phyloP scores from a whole-genome alignment of 2,113 vertebrate species.

The Notothenia coriiceps region DNA sequence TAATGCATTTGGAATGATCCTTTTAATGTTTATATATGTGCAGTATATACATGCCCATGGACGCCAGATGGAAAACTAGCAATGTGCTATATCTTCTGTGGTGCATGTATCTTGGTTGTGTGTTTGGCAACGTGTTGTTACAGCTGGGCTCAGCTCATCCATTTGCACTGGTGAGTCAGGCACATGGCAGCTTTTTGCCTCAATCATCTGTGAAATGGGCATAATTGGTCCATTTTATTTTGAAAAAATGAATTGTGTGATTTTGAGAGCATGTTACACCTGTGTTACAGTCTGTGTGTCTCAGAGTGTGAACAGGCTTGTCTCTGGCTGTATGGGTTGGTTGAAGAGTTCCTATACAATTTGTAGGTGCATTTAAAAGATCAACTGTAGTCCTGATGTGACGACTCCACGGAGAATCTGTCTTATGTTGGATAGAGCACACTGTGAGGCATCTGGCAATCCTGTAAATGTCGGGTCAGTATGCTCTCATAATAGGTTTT shows the following conservation, averaged over 20 bases:
- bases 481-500: conserved; percentile 23
- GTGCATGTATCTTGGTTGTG: not conserved
- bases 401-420: not conserved
- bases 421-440: not conserved
- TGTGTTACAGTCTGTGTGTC: conserved; percentile 20
- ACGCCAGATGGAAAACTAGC: no score
- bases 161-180: conserved; percentile 20
- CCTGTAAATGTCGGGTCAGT: conserved; percentile 30
- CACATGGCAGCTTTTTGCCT: conserved; percentile 5
- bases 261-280: conserved; percentile 4
- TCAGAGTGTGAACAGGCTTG: not conserved
- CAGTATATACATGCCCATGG: no score
- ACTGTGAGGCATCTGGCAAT: conserved; percentile 20
- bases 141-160: not conserved
- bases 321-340: not conserved
- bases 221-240: conserved; percentile 12
- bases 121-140: not conserved
- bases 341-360: not conserved
- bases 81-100: no score
- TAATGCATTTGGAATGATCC: no score
- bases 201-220: conserved; percentile 13
- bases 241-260: conserved; percentile 11
- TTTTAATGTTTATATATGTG: no score
- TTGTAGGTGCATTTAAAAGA: conserved; percentile 6
- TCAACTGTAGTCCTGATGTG: not conserved